Conservation (phyloP, 2,888 invertebrate genomes). For the Plebejus melissa region DNA sequence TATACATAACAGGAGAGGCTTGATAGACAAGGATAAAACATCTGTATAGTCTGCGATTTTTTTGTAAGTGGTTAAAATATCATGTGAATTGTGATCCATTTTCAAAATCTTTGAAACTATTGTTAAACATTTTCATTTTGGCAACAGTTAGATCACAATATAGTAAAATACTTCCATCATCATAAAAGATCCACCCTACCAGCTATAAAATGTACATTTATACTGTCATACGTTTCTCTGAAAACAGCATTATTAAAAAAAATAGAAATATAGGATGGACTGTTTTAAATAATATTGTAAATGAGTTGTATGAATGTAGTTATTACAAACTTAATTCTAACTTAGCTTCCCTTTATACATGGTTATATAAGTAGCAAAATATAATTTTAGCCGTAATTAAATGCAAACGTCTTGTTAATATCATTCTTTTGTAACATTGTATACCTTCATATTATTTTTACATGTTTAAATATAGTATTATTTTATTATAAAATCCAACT, state of each 20-base stretch:
- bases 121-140: no score
- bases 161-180: neutral
- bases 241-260: neutral
- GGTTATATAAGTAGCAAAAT: constrained; percentile 14
- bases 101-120: no score
- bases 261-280: neutral
- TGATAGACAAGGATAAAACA: no score
- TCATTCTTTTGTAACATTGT: neutral
- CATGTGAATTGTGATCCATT: no score
- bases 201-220: neutral
- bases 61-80: no score
- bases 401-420: constrained; percentile 8
- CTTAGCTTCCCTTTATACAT: constrained; percentile 22
- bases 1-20: no score
- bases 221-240: neutral
- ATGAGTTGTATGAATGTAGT: constrained; percentile 16
- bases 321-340: constrained; percentile 10
- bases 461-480: neutral
- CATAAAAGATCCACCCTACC: neutral
- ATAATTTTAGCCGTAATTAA: neutral
- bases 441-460: neutral
- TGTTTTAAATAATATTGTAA: neutral
- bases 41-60: no score
- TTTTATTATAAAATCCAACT: neutral
- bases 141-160: no score